A percentile compares a stretch with the other conserved stretches of the same genome.
These are phyloP conservation scores for Drosophila chauvacae DNA, from an alignment of 1,140 invertebrate species.

Conservation along the genomic window DNA sequence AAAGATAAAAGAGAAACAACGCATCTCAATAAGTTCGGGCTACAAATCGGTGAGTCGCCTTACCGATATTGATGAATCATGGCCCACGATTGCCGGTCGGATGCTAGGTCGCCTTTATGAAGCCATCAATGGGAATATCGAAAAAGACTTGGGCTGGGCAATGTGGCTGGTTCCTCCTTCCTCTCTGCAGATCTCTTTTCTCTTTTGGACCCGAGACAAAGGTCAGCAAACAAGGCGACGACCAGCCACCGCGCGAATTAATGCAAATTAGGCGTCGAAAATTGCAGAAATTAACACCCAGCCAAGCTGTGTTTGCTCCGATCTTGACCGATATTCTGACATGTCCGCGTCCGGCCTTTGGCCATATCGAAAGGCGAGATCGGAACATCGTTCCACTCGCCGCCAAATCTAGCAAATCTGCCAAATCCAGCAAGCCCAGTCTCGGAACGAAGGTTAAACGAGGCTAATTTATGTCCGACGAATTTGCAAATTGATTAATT, in stretches of 20 bases:
- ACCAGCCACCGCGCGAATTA: constrained; percentile 19
- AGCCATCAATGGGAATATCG: constrained; percentile 49
- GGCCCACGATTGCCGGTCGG: constrained; percentile 37
- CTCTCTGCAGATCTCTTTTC: constrained; percentile 12
- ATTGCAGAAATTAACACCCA: constrained; percentile 50
- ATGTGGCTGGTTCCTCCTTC: constrained; percentile 7
- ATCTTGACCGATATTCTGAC: constrained; percentile 73
- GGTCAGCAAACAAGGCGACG: constrained; percentile 36
- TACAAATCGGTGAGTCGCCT: constrained; percentile 25
- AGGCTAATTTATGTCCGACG: constrained; percentile 51
- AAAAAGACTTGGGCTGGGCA: constrained; percentile 35
- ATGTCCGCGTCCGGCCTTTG: constrained; percentile 17
- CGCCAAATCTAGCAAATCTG: not conserved
- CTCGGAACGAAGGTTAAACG: constrained; percentile 51
- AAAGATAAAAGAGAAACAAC: constrained; percentile 42
- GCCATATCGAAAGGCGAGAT: constrained; percentile 37
- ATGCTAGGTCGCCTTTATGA: constrained; percentile 48
- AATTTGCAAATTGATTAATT: constrained; percentile 68
- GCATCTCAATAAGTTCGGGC: constrained; percentile 54
- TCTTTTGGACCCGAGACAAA: constrained; percentile 21
- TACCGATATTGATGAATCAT: constrained; percentile 66
- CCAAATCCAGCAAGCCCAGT: constrained; percentile 32
- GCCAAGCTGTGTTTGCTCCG: constrained; percentile 29
- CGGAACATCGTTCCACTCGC: constrained; percentile 31
- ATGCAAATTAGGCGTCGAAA: constrained; percentile 63